Evolutionary conservation across 2,797 vertebrate genomes (phyloP).

Genomic region (Scleropages formosus): DNA sequence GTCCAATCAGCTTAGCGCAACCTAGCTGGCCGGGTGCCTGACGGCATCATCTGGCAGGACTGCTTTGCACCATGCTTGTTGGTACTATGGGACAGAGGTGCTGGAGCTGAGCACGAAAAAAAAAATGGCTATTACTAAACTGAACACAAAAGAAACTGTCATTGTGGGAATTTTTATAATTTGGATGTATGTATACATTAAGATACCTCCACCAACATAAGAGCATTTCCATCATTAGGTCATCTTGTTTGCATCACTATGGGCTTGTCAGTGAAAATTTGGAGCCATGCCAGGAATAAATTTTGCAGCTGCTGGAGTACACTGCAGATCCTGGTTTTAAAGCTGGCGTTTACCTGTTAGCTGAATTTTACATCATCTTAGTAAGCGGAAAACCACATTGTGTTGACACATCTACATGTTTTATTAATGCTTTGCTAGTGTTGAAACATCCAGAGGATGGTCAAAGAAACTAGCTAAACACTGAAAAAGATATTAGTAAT

Average conservation of each 20-base stretch:
- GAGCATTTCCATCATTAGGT: slow-evolving; percentile 4
- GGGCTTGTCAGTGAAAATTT: neutral
- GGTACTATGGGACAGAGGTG: neutral
- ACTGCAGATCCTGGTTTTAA: neutral
- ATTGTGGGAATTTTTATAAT: neutral
- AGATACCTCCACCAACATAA: too few species aligned
- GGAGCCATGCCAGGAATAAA: slow-evolving; percentile 5
- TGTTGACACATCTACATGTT: slow-evolving; percentile 3
- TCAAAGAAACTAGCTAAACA: too few species aligned
- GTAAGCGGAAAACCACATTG: neutral
- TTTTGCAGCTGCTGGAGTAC: slow-evolving; percentile 11
- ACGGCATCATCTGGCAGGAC: too few species aligned
- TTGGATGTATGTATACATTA: neutral
- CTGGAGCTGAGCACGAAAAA: slow-evolving; percentile 16
- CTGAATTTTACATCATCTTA: neutral
- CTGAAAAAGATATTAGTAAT: too few species aligned
- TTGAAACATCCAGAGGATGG: neutral
- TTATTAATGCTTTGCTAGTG: neutral
- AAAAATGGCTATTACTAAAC: neutral
- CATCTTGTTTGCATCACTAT: neutral
- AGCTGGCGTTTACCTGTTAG: neutral
- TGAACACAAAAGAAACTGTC: neutral
- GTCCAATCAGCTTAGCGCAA: too few species aligned
- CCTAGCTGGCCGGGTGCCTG: too few species aligned
- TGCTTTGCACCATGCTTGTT: neutral